Base-by-base conservation (phyloP, 2,797 vertebrate genomes). In the Danio tinwini region DNA sequence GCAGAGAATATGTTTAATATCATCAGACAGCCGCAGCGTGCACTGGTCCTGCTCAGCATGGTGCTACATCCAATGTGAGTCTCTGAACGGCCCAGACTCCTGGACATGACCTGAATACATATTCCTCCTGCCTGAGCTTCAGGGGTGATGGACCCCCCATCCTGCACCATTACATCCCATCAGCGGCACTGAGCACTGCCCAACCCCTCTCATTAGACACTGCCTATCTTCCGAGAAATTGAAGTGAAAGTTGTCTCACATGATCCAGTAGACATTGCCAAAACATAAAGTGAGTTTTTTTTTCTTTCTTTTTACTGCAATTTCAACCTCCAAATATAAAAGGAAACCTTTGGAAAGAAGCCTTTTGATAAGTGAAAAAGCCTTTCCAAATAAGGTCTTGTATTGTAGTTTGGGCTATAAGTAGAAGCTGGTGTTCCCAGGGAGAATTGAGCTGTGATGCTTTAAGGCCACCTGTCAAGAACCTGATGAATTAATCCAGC, bases 401-500 rank as follows among this genome's bases (percentile, higher is more conserved):
- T 64, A 65, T 71, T 49, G 29, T 65, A 58, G 47, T 49, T 47
- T 21, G 39, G 63, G 63, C 56, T 69, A 52, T 82, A 78, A 52
- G n/a, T 67, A 58, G 76, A 83, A 76, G 8, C 65, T 61, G 49
- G 40, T 59, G 68, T 58, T 73, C 12, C 81, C 62, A 64, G 9
- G 16, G 72, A 76, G 73, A 84, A 70, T 62, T 73, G 61, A 61
- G 80, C 19, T 58, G 73, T 10, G 13, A 69, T 53, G 52, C 55
- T 82, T 82, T 82, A 80, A 85, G 77, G 72, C 72, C 68, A 80
- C 52, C 81, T 73, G 76, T 85, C 83, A 85, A 53, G 56, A 42
- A 59, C 52, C 58, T 44, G 61, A 69, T 67, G 52, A 47, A 71
- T 75, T 40, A 62, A 78, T 78, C 39, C 19, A 63, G 68, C 58